phyloP scores from a whole-genome alignment of 2,888 invertebrate species.

The Pristionchus maxplancki region DNA sequence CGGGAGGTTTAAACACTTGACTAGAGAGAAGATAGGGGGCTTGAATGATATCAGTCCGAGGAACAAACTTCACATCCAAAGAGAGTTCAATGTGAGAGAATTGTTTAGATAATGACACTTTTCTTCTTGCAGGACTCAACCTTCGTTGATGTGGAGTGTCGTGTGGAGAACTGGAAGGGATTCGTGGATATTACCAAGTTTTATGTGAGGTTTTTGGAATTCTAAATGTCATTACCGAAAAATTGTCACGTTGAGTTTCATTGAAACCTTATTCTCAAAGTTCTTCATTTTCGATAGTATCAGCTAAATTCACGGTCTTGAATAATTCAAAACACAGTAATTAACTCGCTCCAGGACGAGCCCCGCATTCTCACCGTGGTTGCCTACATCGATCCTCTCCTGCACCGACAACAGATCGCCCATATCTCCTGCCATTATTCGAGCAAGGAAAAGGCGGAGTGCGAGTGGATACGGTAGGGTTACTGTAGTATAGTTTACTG shows the following conservation, averaged over 20 bases:
- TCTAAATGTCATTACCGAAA: too few species aligned
- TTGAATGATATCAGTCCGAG: too few species aligned
- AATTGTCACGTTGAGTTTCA: neutral
- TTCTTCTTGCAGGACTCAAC: conserved; percentile 57
- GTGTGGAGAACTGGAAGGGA: conserved; percentile 63
- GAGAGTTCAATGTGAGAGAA: too few species aligned
- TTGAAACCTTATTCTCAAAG: neutral
- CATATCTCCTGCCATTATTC: conserved; percentile 66
- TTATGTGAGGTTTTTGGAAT: conserved; percentile 56
- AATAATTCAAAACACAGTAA: too few species aligned
- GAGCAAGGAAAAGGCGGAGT: conserved; percentile 57
- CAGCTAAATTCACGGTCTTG: too few species aligned
- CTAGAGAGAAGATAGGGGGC: too few species aligned
- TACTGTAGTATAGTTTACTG: neutral
- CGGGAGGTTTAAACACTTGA: too few species aligned
- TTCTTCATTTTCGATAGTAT: neutral
- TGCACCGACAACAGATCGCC: conserved; percentile 66
- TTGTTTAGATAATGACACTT: too few species aligned
- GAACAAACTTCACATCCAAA: too few species aligned
- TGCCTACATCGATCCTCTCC: conserved; percentile 65
- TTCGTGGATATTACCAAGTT: conserved; percentile 58
- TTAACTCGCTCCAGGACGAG: neutral
- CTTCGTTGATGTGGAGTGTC: conserved; percentile 69
- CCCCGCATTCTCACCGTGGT: conserved; percentile 61
- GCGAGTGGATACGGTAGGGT: conserved; percentile 65